Evolutionary conservation across 2,113 vertebrate species (phyloP).

Genomic region (Anthoscopus minutus): DNA sequence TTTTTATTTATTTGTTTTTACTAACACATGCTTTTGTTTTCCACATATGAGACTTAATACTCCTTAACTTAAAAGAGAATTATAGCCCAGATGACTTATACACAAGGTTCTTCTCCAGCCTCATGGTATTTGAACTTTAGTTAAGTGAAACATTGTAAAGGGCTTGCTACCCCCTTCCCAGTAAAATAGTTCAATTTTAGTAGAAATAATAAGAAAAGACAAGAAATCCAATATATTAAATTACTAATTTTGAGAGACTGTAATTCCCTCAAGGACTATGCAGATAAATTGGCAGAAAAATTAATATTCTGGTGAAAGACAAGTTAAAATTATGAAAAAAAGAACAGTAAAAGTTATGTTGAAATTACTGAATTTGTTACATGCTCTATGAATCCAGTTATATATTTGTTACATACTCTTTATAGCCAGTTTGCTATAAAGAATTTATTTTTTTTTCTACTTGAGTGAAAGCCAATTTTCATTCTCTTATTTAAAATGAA

Average conservation of each 20-base stretch:
- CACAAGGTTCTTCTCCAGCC: not conserved
- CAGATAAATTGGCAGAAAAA: not conserved
- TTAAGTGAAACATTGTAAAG: not conserved
- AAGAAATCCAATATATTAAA: not conserved
- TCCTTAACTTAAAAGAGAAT: not conserved
- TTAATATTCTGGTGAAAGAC: not conserved
- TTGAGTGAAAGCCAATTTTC: not conserved
- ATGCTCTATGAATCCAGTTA: not conserved
- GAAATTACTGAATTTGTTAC: not conserved
- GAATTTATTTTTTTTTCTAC: not conserved
- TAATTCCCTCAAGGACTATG: not conserved
- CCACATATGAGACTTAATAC: not conserved
- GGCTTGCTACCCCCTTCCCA: not conserved
- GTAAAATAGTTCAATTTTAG: not conserved
- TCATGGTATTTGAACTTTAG: not conserved
- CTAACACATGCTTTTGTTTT: rapidly evolving
- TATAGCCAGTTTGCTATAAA: not conserved
- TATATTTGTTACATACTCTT: not conserved
- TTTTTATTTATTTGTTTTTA: not conserved
- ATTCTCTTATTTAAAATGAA: not conserved
- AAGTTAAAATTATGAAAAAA: not conserved
- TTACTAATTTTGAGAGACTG: not conserved
- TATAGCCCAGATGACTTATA: not conserved
- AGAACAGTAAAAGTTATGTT: rapidly evolving
- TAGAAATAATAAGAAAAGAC: not conserved